These are phyloP conservation scores for Gobius niger DNA, from an alignment of 2,113 vertebrate genomes.

Conservation along the genomic window DNA sequence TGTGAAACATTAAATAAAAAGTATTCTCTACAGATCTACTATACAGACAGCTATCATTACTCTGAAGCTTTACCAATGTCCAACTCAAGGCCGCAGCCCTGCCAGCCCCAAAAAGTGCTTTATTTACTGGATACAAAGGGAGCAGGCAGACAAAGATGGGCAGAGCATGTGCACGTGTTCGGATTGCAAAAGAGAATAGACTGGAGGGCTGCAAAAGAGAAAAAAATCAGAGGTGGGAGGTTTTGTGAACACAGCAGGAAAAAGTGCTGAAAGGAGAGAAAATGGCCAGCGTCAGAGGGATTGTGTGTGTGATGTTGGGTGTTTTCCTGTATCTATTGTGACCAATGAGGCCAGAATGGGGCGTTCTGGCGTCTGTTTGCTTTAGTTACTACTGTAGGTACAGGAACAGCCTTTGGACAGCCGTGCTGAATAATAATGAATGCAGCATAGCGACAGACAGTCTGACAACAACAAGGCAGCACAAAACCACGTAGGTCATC, in stretches of 20 bases:
- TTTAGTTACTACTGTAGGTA: conserved; percentile 32
- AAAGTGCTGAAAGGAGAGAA: conserved; percentile 79
- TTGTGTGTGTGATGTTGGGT: conserved; percentile 34
- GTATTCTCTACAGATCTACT: conserved; percentile 15
- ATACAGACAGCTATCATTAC: conserved; percentile 57
- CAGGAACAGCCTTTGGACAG: conserved; percentile 25
- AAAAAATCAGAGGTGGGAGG: conserved; percentile 62
- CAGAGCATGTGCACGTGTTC: conserved; percentile 43
- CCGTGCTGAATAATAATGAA: background rate
- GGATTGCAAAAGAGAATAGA: conserved; percentile 66
- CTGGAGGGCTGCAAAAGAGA: conserved; percentile 37
- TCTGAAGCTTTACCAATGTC: conserved; percentile 48
- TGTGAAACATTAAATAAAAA: no score
- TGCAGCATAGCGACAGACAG: background rate
- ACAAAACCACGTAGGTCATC: background rate
- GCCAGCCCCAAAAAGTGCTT: conserved; percentile 54
- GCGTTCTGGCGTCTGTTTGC: conserved; percentile 27
- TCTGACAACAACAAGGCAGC: background rate
- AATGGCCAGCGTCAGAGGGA: conserved; percentile 56
- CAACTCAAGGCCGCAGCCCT: conserved; percentile 48
- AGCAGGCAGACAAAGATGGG: conserved; percentile 56
- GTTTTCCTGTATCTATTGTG: conserved; percentile 61
- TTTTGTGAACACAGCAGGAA: conserved; percentile 79
- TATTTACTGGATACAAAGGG: conserved; percentile 74
- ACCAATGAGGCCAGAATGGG: conserved; percentile 42